A percentile compares a stretch with the other conserved stretches of the same genome.
Evolutionary conservation across 2,888 invertebrate genomes (phyloP).

Genomic region (Corbicula japonica): DNA sequence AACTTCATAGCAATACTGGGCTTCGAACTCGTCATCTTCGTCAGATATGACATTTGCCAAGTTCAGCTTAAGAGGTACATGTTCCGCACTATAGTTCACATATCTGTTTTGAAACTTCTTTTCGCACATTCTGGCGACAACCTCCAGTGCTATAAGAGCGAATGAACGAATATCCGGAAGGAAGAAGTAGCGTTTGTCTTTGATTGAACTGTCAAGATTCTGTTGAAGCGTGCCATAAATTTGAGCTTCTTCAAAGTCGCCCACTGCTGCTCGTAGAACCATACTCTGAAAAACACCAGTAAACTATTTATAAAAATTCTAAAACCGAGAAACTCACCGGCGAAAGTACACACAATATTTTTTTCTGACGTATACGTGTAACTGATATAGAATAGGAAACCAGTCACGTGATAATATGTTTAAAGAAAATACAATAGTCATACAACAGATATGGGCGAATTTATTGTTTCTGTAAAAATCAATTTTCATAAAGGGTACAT

Average conservation of each 20-base stretch:
- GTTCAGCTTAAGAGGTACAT: conserved; percentile 59
- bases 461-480: too few species aligned
- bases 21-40: conserved; percentile 66
- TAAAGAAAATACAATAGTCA: too few species aligned
- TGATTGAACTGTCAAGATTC: conserved; percentile 68
- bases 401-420: too few species aligned
- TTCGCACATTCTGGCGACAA: conserved; percentile 77
- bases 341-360: too few species aligned
- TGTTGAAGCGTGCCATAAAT: conserved; percentile 81
- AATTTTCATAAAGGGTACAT: too few species aligned
- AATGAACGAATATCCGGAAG: conserved; percentile 81
- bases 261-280: conserved; percentile 79
- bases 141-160: conserved; percentile 78
- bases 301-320: too few species aligned
- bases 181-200: conserved; percentile 79
- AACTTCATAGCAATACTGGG: conserved; percentile 62
- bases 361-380: too few species aligned
- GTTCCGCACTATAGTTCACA: conserved; percentile 61
- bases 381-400: too few species aligned
- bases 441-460: too few species aligned
- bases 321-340: too few species aligned
- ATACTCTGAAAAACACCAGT: conserved; percentile 76
- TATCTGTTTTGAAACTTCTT: conserved; percentile 70
- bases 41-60: conserved; percentile 63
- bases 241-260: conserved; percentile 81